Base-by-base conservation (phyloP, 2,797 vertebrate species). In the Sebastiscus albofasciatus region DNA sequence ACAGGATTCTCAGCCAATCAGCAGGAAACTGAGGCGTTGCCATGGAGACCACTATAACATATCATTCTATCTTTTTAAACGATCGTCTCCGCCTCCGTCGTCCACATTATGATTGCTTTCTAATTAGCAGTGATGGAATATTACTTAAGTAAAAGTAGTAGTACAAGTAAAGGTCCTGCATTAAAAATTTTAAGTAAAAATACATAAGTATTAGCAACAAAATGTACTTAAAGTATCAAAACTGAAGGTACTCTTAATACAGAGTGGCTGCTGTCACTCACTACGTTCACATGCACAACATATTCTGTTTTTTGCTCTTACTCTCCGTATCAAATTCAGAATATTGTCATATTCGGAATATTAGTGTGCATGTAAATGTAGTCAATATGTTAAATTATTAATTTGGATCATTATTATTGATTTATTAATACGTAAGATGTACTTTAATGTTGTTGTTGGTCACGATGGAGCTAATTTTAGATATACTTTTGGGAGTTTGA, bases 1-100 rank as follows among this genome's bases (percentile, higher is more conserved):
- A 27, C 78, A 66, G 85, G 89, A 82, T 82, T 90, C 81, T 90
- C 84, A 90, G 85, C 89, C 91, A 87, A 86, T 89, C 87, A 89
- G 82, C 81, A 75, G 77, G 67, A 81, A 79, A 78, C 74, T 83
- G 79, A 87, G 77, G 62, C 6, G 59, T 82, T 52, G 55, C 56
- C 68, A 83, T 62, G 39, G 86, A 64, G 59, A 82, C 3, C 39
- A 13, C 22, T 11, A 11, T 64, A 14, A 24, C 10, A 4, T 18
- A 20, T 55, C 14, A 29, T 49, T 64, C 22, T 29, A 10, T 29
- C 34, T 56, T 34, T 66, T 36, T 4, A 18, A 52, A 20, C 0
- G 3, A 27, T 39, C 16, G 3, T n/a, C 7, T 11, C 24, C 64
- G 5, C 20, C 2, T 29, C 14, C 56, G 14, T 60, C 62, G 18